Evolutionary conservation across 2,888 invertebrate genomes (phyloP), one percentile per base, ranked within the genome.

Genomic region (Drosophila stalkeri): DNA sequence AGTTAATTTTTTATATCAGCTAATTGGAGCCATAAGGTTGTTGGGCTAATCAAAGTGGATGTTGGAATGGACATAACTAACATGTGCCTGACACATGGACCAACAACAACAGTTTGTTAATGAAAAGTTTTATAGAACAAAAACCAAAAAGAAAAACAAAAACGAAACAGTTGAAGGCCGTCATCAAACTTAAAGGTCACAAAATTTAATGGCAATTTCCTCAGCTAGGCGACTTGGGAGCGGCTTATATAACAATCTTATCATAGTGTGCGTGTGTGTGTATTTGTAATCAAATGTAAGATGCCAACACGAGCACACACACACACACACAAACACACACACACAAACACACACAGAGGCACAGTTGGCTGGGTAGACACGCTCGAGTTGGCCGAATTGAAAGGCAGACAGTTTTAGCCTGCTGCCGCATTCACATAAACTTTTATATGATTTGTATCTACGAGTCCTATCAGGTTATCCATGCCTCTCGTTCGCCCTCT

Each of bases 121-220:
- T 63, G 41, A 57, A 81, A 77, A 76, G 31, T 70, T 80, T 70
- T 64, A n/a, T 39, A 41, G 27, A 35, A 49, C 47, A 60, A 68
- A 59, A 73, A 68, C 27, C 27, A 55, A 14, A 54, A 23, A 37
- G 12, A 14, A 12, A 14, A 33, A 46, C 39, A 62, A 61, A 59
- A 73, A 27, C 27, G 6, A 71, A 39, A 55, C 39, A 12, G 52
- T 69, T 64, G 62, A 64, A 60, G 63, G 61, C 27, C 67, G 65
- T 51, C 67, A 74, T 57, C 63, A 63, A 73, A 83, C 72, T 83
- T 81, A 77, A 84, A 84, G 84, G 84, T 81, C 87, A 67, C 75
- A 74, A 72, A 89, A 89, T 89, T 89, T 78, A 81, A 86, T 84
- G 64, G 73, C 89, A 80, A 82, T 82, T 75, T 86, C 72, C 89